Conservation (phyloP, 2,888 invertebrate genomes). For the Watsonalla cultraria region DNA sequence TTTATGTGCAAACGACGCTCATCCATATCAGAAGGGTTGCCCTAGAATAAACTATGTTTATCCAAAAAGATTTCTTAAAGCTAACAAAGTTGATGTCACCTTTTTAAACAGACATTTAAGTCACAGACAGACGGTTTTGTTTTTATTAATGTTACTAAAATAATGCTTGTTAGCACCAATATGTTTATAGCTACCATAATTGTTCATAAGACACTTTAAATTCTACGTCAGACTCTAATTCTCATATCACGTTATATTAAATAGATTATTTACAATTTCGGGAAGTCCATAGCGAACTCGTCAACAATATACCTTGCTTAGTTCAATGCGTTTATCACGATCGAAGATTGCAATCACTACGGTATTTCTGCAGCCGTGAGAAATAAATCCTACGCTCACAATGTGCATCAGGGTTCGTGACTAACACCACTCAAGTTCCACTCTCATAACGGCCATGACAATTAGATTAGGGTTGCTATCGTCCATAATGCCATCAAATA, state of each 20-base stretch:
- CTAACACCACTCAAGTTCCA: conserved; percentile 35
- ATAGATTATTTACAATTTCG: conserved; percentile 12
- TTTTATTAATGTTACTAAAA: neutral
- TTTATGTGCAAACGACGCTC: conserved; percentile 27
- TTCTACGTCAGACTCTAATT: neutral
- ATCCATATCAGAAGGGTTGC: conserved; percentile 32
- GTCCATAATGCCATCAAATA: conserved; percentile 13
- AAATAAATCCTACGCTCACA: conserved; percentile 41
- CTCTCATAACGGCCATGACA: conserved; percentile 29
- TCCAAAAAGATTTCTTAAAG: neutral
- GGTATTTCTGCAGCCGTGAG: conserved; percentile 64
- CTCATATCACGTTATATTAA: conserved; percentile 4
- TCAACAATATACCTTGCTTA: conserved; percentile 14
- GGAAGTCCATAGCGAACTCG: no score
- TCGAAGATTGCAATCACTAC: conserved; percentile 51
- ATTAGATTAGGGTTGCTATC: conserved; percentile 17
- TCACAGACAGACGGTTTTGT: neutral
- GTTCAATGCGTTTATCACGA: conserved; percentile 58
- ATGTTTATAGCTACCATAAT: conserved; percentile 14
- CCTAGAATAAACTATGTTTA: conserved; percentile 22
- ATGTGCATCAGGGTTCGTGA: conserved; percentile 48
- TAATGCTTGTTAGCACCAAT: conserved; percentile 15
- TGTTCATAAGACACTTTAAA: conserved; percentile 9
- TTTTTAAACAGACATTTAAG: conserved; percentile 15
- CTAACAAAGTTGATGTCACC: conserved; percentile 28